Base-by-base conservation (phyloP, 2,888 invertebrate genomes). In the Harpalus rubripes region DNA sequence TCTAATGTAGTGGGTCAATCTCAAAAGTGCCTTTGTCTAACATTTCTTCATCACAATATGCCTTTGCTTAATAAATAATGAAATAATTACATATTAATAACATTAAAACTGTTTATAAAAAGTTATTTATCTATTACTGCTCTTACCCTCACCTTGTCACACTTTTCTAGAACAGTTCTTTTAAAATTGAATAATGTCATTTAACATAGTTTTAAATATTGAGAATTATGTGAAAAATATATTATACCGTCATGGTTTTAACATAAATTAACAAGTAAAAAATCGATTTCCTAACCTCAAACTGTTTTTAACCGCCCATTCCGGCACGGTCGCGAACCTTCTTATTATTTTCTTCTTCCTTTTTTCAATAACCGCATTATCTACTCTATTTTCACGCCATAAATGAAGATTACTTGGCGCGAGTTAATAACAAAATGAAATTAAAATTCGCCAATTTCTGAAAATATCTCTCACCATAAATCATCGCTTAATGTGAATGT, bases 351-450 rank as follows among this genome's bases (percentile, higher is more conserved):
- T 61, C 80, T 63, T 78, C 61, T 32, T 80, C 80, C 39, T 80
- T 80, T 80, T 82, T 82, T 68, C 58, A 72, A 74, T 74, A 82
- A 82, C 74, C 82, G 41, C 82, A 82, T 82, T 82, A 82, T 82
- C 74, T 72, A 56, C 41, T 82, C 82, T 59, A 81, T 81, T 82
- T 82, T 82, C 82, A 58, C 68, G 58, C 82, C 82, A 82, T 82
- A 82, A 82, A 82, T 82, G 82, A 82, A 82, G 74, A 72, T 82
- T 72, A 72, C 82, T 58, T 58, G 58, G 61, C 59, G 58, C 41
- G 82, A 82, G 72, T 82, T 82, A 82, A 82, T 82, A 72, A 82
- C 74, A 82, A 82, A 82, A 82, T 74, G 72, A 63, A 82, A 82
- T 82, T 72, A 82, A 74, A 82, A 82, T 82, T 82, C 82, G 82